A percentile compares a stretch with the other conserved stretches of the same genome.
These are phyloP conservation scores for Ornithorhynchus anatinus DNA, from an alignment of 2,113 vertebrate species.

Conservation along the genomic window DNA sequence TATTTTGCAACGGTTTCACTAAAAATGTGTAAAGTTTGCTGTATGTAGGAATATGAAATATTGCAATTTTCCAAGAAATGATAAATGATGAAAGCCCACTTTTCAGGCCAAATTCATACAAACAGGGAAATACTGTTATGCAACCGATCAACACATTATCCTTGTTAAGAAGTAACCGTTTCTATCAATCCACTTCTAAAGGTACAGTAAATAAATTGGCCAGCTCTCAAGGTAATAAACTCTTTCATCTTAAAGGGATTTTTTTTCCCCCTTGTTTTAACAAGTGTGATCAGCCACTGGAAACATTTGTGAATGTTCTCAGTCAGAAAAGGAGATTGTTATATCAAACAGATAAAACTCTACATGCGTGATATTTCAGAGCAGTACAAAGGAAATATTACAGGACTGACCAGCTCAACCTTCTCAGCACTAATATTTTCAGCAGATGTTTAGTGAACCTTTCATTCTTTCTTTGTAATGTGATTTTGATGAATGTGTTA, in stretches of 20 bases:
- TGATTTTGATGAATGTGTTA: background rate
- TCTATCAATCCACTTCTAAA: background rate
- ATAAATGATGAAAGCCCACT: background rate
- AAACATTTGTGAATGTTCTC: slow-evolving; percentile 11
- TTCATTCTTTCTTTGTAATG: background rate
- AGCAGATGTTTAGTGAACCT: background rate
- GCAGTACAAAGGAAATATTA: background rate
- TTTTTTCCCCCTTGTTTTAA: slow-evolving; percentile 23
- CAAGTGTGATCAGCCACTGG: slow-evolving; percentile 6
- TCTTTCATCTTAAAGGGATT: slow-evolving; percentile 24
- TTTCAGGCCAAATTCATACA: background rate
- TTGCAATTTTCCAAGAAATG: background rate
- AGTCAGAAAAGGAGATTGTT: background rate
- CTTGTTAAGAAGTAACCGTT: background rate
- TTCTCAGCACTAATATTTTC: background rate
- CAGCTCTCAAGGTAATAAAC: background rate
- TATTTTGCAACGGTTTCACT: background rate
- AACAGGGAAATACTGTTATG: background rate
- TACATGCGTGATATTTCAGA: background rate
- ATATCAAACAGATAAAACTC: background rate
- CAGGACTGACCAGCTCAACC: background rate
- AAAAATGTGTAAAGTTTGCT: background rate
- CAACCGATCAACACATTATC: background rate
- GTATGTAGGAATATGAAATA: background rate
- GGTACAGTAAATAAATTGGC: background rate